Conservation (phyloP, 2,113 vertebrate genomes). For the Bothrops jararaca region DNA sequence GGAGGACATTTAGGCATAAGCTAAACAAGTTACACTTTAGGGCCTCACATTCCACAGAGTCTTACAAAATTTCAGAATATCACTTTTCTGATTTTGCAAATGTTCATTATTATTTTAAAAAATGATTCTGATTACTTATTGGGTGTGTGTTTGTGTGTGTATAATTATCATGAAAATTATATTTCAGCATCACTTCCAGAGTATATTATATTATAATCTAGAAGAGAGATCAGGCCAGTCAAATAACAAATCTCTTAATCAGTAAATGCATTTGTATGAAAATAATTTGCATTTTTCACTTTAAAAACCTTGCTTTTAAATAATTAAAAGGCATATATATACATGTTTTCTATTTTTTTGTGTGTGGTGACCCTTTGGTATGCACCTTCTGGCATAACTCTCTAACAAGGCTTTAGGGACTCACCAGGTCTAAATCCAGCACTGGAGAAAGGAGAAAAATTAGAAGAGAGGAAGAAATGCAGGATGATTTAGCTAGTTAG, state of each 20-base stretch:
- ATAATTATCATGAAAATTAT: not conserved
- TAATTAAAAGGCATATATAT: not conserved
- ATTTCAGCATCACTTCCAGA: not conserved
- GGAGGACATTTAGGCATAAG: not conserved
- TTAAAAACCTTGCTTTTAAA: not conserved
- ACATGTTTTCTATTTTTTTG: not conserved
- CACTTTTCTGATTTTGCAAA: not conserved
- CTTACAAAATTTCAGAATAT: not conserved
- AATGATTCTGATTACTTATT: not conserved
- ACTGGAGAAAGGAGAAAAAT: not conserved
- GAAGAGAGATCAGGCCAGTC: not conserved
- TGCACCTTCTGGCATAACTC: not conserved
- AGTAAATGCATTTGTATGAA: not conserved
- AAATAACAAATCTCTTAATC: not conserved
- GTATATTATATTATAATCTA: not conserved
- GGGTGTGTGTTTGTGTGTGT: not conserved
- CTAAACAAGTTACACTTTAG: not conserved
- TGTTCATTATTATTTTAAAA: not conserved
- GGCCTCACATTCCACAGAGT: not conserved
- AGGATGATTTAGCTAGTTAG: not conserved
- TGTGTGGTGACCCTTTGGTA: not conserved
- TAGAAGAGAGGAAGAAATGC: not conserved
- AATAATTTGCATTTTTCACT: not conserved
- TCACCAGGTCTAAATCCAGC: not conserved
- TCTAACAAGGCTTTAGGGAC: not conserved